Conservation (phyloP, 2,113 vertebrate species). For the Brevimyrus niger region DNA sequence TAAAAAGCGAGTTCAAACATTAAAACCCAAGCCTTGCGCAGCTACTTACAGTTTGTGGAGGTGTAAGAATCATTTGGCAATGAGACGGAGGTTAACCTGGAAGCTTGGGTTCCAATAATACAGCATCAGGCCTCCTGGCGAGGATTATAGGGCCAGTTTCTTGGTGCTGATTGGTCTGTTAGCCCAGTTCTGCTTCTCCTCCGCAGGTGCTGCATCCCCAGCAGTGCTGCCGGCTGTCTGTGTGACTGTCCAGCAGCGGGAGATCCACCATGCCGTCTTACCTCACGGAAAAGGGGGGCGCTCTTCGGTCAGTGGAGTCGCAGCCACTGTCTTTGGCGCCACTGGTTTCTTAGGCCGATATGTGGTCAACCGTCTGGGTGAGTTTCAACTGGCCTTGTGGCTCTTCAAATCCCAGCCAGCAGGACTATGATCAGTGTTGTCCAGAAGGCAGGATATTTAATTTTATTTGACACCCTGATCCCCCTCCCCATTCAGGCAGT, state of each 20-base stretch:
- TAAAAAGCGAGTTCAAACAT: not conserved
- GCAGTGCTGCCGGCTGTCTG: constrained; percentile 50
- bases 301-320: constrained; percentile 84
- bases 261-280: constrained; percentile 71
- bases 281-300: constrained; percentile 83
- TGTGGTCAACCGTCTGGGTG: constrained; percentile 83
- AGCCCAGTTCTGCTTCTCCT: not conserved
- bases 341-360: constrained; percentile 91
- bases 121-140: not conserved
- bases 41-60: not conserved
- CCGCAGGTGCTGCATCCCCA: constrained; percentile 57
- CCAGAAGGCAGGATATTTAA: not conserved
- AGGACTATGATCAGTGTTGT: not conserved
- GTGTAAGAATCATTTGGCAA: not conserved
- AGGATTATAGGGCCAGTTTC: not conserved
- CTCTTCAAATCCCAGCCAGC: not conserved
- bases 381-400: constrained; percentile 29
- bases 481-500: not conserved
- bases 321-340: constrained; percentile 91
- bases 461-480: not conserved
- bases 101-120: not conserved
- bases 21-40: not conserved
- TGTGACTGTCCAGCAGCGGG: constrained; percentile 55
- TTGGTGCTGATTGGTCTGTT: not conserved
- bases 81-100: not conserved